Evolutionary conservation across 2,797 vertebrate genomes (phyloP).

Genomic region (Momotus momota): DNA sequence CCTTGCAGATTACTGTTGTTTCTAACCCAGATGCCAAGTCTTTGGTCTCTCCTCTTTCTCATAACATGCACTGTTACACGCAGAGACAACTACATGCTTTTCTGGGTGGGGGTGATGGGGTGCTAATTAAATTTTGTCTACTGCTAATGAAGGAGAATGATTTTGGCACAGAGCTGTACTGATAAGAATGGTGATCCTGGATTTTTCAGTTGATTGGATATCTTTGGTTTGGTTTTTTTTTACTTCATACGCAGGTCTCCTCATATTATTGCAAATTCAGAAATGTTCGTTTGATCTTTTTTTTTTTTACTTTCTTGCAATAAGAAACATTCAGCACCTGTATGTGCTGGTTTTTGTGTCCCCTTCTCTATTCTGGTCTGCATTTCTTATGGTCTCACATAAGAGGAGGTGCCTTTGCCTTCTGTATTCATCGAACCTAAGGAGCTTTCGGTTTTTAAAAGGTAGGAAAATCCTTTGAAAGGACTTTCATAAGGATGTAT

Average conservation of each 20-base stretch:
- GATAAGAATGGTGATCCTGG: background rate
- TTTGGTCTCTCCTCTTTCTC: background rate
- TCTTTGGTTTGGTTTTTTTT: background rate
- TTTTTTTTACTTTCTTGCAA: background rate
- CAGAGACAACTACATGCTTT: background rate
- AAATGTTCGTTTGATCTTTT: background rate
- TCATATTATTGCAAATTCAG: background rate
- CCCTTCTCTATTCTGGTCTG: background rate
- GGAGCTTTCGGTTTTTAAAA: background rate
- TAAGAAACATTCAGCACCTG: background rate
- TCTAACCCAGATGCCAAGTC: background rate
- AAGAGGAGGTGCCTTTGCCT: background rate
- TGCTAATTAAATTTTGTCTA: background rate
- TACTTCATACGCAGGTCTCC: background rate
- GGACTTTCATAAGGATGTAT: background rate
- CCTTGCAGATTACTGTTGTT: background rate
- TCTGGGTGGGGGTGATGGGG: background rate
- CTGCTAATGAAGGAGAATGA: background rate
- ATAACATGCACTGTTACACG: background rate
- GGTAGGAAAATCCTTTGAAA: background rate
- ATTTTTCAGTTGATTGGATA: background rate
- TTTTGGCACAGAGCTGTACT: background rate
- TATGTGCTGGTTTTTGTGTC: background rate
- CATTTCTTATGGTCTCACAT: background rate
- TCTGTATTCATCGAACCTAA: background rate